Base-by-base conservation (phyloP, 2,113 vertebrate species). In the Malaclemys terrapin region DNA sequence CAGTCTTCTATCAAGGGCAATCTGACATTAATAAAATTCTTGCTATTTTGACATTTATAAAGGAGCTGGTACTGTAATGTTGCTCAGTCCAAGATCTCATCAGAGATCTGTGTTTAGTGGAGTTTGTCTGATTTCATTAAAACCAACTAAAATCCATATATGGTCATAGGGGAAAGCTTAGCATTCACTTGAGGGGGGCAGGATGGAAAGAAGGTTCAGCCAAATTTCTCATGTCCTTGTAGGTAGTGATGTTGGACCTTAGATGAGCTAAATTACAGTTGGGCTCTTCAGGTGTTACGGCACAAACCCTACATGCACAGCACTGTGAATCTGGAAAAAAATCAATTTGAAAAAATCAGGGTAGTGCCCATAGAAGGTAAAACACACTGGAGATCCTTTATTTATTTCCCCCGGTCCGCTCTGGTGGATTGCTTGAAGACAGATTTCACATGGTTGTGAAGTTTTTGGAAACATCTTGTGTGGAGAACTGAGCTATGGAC, bases 211-310 rank as follows among this genome's bases (percentile, higher is more conserved):
- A 82, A 24, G 88, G n/a, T 88, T 97, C 59, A 90, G 25, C 57
- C 86, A 93, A 95, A 80, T 27, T 47, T 85, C 52, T 57, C 69
- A 49, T 84, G 97, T 97, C 27, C 80, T 79, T 90, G 92, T 93
- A 65, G 27, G 45, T 25, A n/a, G 0, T 59, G 31, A 35, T 56
- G 69, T 52, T 96, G 82, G 79, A 92, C 91, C 87, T 95, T 89
- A 75, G 92, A 82, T 92, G 42, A 72, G 10, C n/a, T 96, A 80
- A 91, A 85, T 91, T 81, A 90, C 72, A 90, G 29, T 90, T 72
- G 92, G 92, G n/a, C 80, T 95, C 83, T 95, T 75, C 82, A 89
- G 76, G 38, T 56, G 83, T 5, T 49, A 82, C 11, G 45, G 62
- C 84, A 53, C 17, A 69, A 56, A 82, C 90, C 31, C 5, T 75